Evolutionary conservation across 2,797 vertebrate genomes (phyloP).

Genomic region (Gadopsis bispinosus): DNA sequence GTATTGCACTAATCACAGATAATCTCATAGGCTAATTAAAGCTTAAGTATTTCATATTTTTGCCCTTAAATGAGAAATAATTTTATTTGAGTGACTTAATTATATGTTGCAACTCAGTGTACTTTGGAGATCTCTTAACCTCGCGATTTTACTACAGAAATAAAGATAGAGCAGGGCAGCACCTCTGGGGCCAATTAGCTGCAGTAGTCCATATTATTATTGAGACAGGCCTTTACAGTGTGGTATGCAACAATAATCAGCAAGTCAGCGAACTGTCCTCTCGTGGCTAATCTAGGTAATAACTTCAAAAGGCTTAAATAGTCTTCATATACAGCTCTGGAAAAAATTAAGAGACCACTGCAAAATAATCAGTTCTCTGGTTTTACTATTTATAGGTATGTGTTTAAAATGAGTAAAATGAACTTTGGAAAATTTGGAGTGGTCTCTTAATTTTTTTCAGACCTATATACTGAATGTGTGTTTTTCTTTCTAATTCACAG

Average conservation of each 20-base stretch:
- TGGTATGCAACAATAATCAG: constrained; percentile 33
- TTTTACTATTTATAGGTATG: too few species aligned
- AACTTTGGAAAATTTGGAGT: too few species aligned
- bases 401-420: too few species aligned
- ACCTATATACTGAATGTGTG: background rate
- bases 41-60: background rate
- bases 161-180: constrained; percentile 26
- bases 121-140: background rate
- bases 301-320: background rate
- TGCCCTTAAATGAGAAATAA: background rate
- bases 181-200: constrained; percentile 67
- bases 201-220: constrained; percentile 24
- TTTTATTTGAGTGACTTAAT: constrained; percentile 4
- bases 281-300: constrained; percentile 31
- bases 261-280: constrained; percentile 33
- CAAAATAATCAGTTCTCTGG: too few species aligned
- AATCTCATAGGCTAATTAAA: background rate
- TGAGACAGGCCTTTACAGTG: constrained; percentile 9
- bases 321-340: background rate
- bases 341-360: too few species aligned
- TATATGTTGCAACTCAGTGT: background rate
- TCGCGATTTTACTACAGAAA: constrained; percentile 34
- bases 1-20: background rate
- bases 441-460: too few species aligned
- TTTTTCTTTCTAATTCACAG: background rate